These are phyloP conservation scores for Lathronympha strigana DNA, from an alignment of 2,888 invertebrate genomes.

Conservation along the genomic window DNA sequence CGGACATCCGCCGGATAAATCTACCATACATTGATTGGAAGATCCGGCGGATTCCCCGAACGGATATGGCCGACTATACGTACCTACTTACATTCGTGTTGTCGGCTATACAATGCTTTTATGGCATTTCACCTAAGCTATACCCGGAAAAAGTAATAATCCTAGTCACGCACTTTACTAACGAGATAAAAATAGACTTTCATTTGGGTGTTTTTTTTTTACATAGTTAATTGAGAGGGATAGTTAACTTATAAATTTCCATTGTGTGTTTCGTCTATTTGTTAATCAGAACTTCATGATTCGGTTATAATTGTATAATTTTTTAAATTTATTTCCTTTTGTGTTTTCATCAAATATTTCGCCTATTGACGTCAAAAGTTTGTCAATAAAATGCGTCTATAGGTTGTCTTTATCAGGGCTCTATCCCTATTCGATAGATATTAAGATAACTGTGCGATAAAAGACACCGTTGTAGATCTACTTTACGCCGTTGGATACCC, in stretches of 20 bases:
- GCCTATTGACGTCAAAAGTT: background rate
- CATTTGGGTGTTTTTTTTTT: background rate
- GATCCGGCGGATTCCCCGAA: too few relatives aligned
- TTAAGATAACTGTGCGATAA: slow-evolving; percentile 8
- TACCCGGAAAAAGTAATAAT: slow-evolving; percentile 22
- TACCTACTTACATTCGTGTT: slow-evolving; percentile 22
- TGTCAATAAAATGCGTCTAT: background rate
- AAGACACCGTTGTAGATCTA: slow-evolving; percentile 14
- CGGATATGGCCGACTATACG: too few relatives aligned
- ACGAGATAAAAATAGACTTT: background rate
- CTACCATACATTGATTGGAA: too few relatives aligned
- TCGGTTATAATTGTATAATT: too few relatives aligned
- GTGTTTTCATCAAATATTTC: too few relatives aligned
- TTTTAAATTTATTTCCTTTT: too few relatives aligned
- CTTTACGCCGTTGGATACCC: background rate
- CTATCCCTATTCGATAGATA: slow-evolving; percentile 16
- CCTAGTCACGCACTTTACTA: slow-evolving; percentile 3
- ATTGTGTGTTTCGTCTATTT: too few relatives aligned
- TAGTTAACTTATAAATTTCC: too few relatives aligned
- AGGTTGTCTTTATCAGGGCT: slow-evolving; percentile 9
- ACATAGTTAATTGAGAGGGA: too few relatives aligned
- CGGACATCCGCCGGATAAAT: too few relatives aligned
- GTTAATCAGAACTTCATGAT: too few relatives aligned
- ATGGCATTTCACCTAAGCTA: slow-evolving; percentile 30
- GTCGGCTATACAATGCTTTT: slow-evolving; percentile 27